Percentiles rank a stretch among this genome's conserved stretches.
phyloP scores from a whole-genome alignment of 2,888 invertebrate species.

The Caenorhabditis uteleia region DNA sequence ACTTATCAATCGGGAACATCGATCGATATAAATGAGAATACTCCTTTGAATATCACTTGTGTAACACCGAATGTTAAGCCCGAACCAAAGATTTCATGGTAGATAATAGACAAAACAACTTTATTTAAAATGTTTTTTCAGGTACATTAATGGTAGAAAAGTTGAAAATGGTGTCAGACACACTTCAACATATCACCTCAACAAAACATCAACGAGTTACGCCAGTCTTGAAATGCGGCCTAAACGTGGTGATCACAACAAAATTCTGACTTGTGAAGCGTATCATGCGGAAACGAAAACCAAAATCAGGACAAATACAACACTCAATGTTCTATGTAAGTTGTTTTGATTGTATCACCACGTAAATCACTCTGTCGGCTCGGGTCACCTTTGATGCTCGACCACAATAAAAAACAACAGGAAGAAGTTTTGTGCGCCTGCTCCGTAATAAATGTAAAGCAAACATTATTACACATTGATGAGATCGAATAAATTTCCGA shows the following conservation, averaged over 20 bases:
- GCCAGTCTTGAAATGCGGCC: slow-evolving; percentile 19
- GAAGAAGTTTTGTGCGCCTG: background rate
- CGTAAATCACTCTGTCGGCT: background rate
- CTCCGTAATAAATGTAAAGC: background rate
- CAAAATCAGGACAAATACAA: slow-evolving; percentile 52
- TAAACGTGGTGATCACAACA: slow-evolving; percentile 60
- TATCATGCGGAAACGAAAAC: slow-evolving; percentile 54
- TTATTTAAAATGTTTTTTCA: slow-evolving; percentile 16
- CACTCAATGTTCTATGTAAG: slow-evolving; percentile 63
- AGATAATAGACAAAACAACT: slow-evolving; percentile 6
- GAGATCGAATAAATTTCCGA: background rate
- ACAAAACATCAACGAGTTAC: slow-evolving; percentile 55
- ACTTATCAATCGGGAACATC: slow-evolving; percentile 56
- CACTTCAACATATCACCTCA: slow-evolving; percentile 50
- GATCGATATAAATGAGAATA: slow-evolving; percentile 63
- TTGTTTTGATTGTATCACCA: slow-evolving; percentile 7
- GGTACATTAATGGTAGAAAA: slow-evolving; percentile 62
- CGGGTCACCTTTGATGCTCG: background rate
- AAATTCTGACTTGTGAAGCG: slow-evolving; percentile 64
- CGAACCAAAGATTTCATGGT: slow-evolving; percentile 54
- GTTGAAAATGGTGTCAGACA: slow-evolving; percentile 49
- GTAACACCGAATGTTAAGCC: slow-evolving; percentile 63
- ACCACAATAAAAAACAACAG: background rate
- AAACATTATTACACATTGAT: slow-evolving; percentile 2
- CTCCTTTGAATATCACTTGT: slow-evolving; percentile 64